Percentiles rank a stretch among this genome's conserved stretches.
These are phyloP conservation scores for Pammene fasciana DNA, from an alignment of 2,888 invertebrate species.

Conservation along the genomic window DNA sequence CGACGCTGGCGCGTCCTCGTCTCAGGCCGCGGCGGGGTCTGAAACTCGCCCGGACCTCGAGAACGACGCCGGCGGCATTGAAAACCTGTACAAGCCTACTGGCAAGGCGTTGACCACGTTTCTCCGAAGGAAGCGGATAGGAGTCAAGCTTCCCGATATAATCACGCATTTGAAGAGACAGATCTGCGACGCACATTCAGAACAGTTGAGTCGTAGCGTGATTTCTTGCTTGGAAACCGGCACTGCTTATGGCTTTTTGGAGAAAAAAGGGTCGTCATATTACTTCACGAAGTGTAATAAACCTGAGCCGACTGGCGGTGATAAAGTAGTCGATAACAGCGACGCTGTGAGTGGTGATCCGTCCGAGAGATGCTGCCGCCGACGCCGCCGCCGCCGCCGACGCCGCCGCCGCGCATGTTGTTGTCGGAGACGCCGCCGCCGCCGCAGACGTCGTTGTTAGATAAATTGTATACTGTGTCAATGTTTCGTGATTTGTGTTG, in stretches of 20 bases:
- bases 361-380: background rate
- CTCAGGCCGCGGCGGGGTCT: background rate
- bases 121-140: background rate
- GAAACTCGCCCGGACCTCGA: too few relatives aligned
- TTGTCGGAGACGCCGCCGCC: background rate
- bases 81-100: background rate
- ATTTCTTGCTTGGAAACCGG: background rate
- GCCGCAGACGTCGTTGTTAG: background rate
- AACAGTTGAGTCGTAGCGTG: background rate
- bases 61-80: background rate
- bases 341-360: background rate
- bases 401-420: background rate
- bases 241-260: background rate
- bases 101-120: conserved; percentile 7
- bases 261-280: background rate
- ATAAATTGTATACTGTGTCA: background rate
- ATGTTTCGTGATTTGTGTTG: background rate
- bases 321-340: background rate
- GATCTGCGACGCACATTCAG: background rate
- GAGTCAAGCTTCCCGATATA: background rate
- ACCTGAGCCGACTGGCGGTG: background rate
- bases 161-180: background rate
- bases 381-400: conserved; percentile 6
- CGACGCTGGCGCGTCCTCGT: background rate
- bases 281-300: background rate